These are phyloP conservation scores for Lates calcarifer DNA, from an alignment of 2,113 vertebrate species.

Conservation along the genomic window DNA sequence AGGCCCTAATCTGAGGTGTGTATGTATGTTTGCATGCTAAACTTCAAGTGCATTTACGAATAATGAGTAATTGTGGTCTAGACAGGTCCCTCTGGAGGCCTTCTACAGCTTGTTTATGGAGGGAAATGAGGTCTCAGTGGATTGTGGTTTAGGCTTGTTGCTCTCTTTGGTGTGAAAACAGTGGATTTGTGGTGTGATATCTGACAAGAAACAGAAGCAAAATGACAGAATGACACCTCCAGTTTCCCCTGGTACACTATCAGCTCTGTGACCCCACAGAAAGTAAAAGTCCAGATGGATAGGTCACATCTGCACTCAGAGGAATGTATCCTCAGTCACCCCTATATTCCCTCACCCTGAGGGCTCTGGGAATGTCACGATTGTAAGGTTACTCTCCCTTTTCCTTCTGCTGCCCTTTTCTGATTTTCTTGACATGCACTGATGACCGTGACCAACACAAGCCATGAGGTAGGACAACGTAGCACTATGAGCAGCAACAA, in stretches of 20 bases:
- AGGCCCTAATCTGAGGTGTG: slow-evolving; percentile 13
- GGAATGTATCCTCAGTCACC: slow-evolving; percentile 35
- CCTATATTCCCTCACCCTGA: slow-evolving; percentile 17
- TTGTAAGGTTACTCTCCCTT: neutral
- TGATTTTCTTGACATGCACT: slow-evolving; percentile 3
- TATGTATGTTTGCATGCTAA: slow-evolving; percentile 22
- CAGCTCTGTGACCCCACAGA: slow-evolving; percentile 42
- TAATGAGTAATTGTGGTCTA: slow-evolving; percentile 41
- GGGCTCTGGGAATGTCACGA: slow-evolving; percentile 48
- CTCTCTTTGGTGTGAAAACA: slow-evolving; percentile 49
- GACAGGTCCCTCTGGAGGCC: slow-evolving; percentile 34
- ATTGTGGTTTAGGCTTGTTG: slow-evolving; percentile 39
- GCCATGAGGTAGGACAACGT: slow-evolving; percentile 41
- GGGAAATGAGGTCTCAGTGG: slow-evolving; percentile 63
- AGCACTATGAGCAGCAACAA: neutral
- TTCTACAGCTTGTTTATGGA: slow-evolving; percentile 64
- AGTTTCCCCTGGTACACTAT: slow-evolving; percentile 35
- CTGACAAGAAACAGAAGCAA: slow-evolving; percentile 46
- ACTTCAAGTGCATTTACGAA: slow-evolving; percentile 33
- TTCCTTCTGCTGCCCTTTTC: neutral
- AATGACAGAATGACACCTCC: slow-evolving; percentile 42
- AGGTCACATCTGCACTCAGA: slow-evolving; percentile 64
- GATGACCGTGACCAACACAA: slow-evolving; percentile 56
- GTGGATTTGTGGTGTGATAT: slow-evolving; percentile 29
- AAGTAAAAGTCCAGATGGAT: slow-evolving; percentile 63